These are phyloP conservation scores for Heliconius erato DNA, from an alignment of 2,888 invertebrate genomes.

Conservation along the genomic window DNA sequence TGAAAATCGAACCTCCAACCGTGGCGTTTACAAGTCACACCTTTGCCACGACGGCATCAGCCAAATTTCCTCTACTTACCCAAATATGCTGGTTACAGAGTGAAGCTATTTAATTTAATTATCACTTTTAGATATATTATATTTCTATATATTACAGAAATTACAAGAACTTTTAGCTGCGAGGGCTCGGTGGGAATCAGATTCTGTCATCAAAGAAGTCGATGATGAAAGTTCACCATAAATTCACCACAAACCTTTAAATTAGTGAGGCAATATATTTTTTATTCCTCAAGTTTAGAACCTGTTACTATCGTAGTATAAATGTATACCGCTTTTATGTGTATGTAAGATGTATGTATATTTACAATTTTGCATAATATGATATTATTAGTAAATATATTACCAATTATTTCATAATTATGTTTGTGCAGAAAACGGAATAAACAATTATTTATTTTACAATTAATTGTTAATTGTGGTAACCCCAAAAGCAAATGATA, in stretches of 20 bases:
- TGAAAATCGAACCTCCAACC: too few species aligned
- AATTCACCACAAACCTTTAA: constrained; percentile 46
- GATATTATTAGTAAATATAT: background rate
- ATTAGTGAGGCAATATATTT: constrained; percentile 15
- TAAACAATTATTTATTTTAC: too few species aligned
- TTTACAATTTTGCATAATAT: background rate
- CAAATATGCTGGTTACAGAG: too few species aligned
- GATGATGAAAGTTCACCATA: constrained; percentile 88
- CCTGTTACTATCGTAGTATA: background rate
- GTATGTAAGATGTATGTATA: background rate
- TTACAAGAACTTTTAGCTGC: constrained; percentile 85
- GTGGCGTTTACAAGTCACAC: too few species aligned
- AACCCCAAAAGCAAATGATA: too few species aligned
- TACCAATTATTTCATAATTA: too few species aligned
- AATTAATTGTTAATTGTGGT: too few species aligned
- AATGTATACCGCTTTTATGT: background rate
- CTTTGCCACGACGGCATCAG: too few species aligned
- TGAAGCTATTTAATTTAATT: too few species aligned
- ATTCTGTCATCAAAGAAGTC: constrained; percentile 90
- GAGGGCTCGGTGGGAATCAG: constrained; percentile 88
- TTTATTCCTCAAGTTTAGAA: constrained; percentile 11
- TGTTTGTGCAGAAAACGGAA: too few species aligned
- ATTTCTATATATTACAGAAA: constrained; percentile 73
- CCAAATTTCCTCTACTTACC: too few species aligned
- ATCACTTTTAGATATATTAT: too few species aligned